Percentiles rank a stretch among this genome's conserved stretches.
Evolutionary conservation across 2,113 vertebrate species (phyloP).

Genomic region (Limanda limanda): DNA sequence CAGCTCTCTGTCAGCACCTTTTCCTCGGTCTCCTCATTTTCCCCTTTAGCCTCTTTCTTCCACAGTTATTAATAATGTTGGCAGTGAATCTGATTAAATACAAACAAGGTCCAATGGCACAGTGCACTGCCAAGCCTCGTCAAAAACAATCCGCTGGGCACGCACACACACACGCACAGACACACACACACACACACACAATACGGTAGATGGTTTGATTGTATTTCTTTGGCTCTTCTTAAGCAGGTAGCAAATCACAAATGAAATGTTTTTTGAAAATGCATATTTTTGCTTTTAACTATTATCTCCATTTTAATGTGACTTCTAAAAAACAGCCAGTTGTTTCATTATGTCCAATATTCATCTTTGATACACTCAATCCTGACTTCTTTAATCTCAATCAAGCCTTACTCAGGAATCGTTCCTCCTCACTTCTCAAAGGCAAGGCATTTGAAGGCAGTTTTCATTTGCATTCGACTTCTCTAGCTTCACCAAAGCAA

Average conservation of each 20-base stretch:
- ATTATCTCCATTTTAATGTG: too few species aligned
- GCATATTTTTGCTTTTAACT: background rate
- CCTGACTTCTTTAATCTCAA: background rate
- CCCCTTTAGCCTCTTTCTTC: conserved; percentile 60
- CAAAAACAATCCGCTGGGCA: background rate
- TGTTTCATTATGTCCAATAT: background rate
- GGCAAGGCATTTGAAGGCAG: background rate
- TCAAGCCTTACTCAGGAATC: background rate
- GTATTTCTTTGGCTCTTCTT: too few species aligned
- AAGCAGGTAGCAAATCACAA: too few species aligned
- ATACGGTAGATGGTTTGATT: too few species aligned
- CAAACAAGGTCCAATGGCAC: conserved; percentile 41
- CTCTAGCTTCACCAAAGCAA: background rate
- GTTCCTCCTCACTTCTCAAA: background rate
- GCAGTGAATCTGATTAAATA: conserved; percentile 76
- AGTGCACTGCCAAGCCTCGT: conserved; percentile 33
- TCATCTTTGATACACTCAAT: background rate
- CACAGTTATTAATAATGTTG: conserved; percentile 78
- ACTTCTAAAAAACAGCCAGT: background rate
- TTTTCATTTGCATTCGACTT: background rate
- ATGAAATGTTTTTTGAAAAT: background rate
- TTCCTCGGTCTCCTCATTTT: conserved; percentile 52
- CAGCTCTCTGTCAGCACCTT: conserved; percentile 71
- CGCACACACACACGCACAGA: background rate
- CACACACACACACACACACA: too few species aligned